Evolutionary conservation across 2,888 invertebrate genomes (phyloP).

Genomic region (Scaptomyza caliginosa): DNA sequence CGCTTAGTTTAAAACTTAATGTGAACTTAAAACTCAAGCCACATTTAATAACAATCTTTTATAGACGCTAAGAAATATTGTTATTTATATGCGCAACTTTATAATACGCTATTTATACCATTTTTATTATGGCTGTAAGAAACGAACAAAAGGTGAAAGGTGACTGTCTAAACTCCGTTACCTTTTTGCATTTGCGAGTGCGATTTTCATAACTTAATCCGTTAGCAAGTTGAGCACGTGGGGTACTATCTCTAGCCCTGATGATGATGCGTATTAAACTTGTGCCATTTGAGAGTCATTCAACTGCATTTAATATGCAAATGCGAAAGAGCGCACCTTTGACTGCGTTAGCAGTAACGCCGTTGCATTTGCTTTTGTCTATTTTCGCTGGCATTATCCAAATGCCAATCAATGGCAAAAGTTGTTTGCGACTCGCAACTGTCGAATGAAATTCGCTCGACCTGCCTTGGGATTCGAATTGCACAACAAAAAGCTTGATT

Average conservation of each 20-base stretch:
- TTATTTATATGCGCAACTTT: conserved; percentile 6
- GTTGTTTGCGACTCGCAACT: conserved; percentile 29
- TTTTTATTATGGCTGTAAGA: conserved; percentile 33
- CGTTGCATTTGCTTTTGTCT: conserved; percentile 31
- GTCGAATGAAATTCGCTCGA: conserved; percentile 24
- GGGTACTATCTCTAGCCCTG: conserved; percentile 4
- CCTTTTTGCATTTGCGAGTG: conserved; percentile 19
- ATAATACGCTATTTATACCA: conserved; percentile 1
- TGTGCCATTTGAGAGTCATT: conserved; percentile 53
- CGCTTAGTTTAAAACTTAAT: too few relatives aligned
- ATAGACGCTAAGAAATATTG: neutral
- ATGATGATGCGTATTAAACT: conserved; percentile 45
- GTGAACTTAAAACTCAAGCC: too few relatives aligned
- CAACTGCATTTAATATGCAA: conserved; percentile 72
- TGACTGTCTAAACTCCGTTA: conserved; percentile 41
- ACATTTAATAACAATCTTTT: neutral
- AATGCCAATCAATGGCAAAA: conserved; percentile 64
- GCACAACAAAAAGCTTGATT: neutral
- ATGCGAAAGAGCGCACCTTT: conserved; percentile 60
- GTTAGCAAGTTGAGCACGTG: conserved; percentile 11
- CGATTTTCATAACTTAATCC: conserved; percentile 47
- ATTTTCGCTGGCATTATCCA: conserved; percentile 46
- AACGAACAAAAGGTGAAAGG: conserved; percentile 36
- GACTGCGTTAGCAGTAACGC: conserved; percentile 22
- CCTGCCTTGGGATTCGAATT: neutral